A percentile compares a stretch with the other conserved stretches of the same genome.
phyloP scores from a whole-genome alignment of 2,888 invertebrate species.

The Lepidocyrtoides sp. region DNA sequence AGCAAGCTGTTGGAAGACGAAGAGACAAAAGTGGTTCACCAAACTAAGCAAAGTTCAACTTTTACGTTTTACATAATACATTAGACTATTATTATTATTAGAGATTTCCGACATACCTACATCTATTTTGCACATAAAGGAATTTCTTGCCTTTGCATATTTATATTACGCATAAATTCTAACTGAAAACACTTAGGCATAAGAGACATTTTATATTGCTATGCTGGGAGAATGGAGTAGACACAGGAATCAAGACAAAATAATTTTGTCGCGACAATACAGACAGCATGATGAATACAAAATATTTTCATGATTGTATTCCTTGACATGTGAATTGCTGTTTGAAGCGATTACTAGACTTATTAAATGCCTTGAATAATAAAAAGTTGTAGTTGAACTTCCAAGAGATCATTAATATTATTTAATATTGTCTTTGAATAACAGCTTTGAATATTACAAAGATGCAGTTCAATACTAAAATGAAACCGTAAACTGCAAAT shows the following conservation, averaged over 20 bases:
- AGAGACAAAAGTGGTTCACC: constrained; percentile 13
- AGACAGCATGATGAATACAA: neutral
- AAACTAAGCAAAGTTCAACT: constrained; percentile 50
- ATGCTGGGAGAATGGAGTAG: too few species aligned
- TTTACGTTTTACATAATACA: constrained; percentile 56
- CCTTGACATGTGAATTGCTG: constrained; percentile 46
- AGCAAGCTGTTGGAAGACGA: neutral
- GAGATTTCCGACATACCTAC: neutral
- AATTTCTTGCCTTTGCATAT: neutral
- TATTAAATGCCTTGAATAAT: constrained; percentile 1
- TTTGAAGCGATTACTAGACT: neutral
- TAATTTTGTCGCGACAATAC: neutral
- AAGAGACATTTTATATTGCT: too few species aligned
- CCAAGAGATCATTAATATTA: neutral
- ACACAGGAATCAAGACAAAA: too few species aligned
- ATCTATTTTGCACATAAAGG: neutral
- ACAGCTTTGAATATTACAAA: too few species aligned
- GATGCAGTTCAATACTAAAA: too few species aligned
- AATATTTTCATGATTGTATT: constrained; percentile 49
- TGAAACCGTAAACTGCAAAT: too few species aligned
- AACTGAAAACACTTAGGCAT: too few species aligned
- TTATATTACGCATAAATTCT: too few species aligned
- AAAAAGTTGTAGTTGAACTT: too few species aligned
- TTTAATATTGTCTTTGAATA: too few species aligned
- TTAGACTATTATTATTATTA: constrained; percentile 17